Evolutionary conservation across 2,888 invertebrate species (phyloP), one percentile per base, ranked within the genome.

Genomic region (Desoria tigrina): DNA sequence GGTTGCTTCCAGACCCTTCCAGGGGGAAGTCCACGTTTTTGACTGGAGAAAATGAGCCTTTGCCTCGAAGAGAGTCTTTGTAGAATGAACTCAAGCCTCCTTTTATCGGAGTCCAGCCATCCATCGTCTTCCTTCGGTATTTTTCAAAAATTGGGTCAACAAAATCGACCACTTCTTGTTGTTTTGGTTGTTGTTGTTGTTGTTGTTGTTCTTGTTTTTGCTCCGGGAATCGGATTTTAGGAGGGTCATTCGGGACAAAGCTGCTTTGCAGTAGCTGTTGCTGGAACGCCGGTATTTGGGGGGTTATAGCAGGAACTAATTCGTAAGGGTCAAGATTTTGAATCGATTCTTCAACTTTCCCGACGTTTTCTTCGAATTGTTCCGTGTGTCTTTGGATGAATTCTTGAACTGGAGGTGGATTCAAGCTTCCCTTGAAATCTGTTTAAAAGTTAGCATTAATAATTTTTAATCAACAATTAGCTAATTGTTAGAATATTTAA

Each of bases 11-110:
- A 23, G 51, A 18, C 6, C 16, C 32, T 6, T 9, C 18, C 2
- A 26, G 23, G 9, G 51, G 6, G 23, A 7, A 51, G 26, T 24
- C 32, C 6, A 11, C 6, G 18, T n/a, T n/a, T 28, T 55, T 55
- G n/a, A 7, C 11, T 14, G 55, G 32, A 32, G 55, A 55, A 28
- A 24, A 55, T 21, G 55, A 11, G 6, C 55, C 55, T 55, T 55
- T 55, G 18, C 26, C 18, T 9, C 28, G 7, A 37, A 24, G 3
- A 3, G 26, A 7, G 32, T 55, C n/a, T 18, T 55, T 55, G 18
- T 55, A 55, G 4, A 26, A 16, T 28, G 55, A 2, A 14, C 28
- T 26, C 7, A 28, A 9, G 9, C 53, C 28, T 18, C 55, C 55
- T 4, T 26, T 16, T 2, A 55, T 2, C 2, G 55, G 55, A 14